phyloP scores from a whole-genome alignment of 2,113 vertebrate genomes.

The Lamprologus lemairii region DNA sequence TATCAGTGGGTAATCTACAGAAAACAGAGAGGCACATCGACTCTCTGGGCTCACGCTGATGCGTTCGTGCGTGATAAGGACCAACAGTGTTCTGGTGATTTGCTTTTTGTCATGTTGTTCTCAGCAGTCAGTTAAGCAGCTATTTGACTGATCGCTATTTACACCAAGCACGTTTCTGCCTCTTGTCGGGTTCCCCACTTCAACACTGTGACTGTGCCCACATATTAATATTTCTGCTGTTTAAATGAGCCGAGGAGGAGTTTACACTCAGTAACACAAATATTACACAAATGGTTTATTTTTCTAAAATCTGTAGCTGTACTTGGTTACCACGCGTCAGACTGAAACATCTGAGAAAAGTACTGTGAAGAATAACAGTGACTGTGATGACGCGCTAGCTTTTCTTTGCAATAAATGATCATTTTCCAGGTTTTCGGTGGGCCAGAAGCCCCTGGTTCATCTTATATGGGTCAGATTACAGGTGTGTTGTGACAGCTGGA shows the following conservation, averaged over 20 bases:
- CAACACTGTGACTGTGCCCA: not conserved
- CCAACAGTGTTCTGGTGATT: not conserved
- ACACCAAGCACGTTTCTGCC: not conserved
- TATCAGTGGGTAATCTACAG: not conserved
- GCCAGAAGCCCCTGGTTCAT: not conserved
- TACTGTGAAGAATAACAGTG: not conserved
- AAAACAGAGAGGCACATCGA: not conserved
- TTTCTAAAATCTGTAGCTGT: not conserved
- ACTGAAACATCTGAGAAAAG: not conserved
- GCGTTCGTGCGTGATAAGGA: not conserved
- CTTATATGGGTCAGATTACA: not conserved
- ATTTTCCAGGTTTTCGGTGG: not conserved
- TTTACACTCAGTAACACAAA: not conserved
- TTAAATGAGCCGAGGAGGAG: not conserved
- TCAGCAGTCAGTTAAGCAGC: not conserved
- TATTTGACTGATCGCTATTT: not conserved
- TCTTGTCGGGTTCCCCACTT: not conserved
- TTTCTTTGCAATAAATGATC: not conserved
- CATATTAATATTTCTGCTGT: not conserved
- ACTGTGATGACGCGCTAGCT: not conserved
- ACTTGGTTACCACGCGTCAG: rapidly evolving
- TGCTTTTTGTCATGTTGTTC: not conserved
- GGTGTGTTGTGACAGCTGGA: not conserved
- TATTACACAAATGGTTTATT: not conserved
- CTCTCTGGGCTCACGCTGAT: not conserved